phyloP scores from a whole-genome alignment of 2,888 invertebrate genomes.

The Lasius fuliginosus region DNA sequence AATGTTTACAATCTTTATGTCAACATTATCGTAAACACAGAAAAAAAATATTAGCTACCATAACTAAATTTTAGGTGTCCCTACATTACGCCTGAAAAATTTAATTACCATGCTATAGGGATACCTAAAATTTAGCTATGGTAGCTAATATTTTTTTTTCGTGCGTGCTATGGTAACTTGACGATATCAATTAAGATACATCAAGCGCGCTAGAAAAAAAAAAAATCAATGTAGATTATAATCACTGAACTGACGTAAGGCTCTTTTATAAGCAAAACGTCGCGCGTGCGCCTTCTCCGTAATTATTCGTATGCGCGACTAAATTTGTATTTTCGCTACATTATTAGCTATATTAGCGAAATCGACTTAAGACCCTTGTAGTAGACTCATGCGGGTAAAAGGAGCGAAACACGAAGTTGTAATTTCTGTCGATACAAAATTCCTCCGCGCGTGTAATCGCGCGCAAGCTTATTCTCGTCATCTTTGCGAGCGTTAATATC shows the following conservation, averaged over 20 bases:
- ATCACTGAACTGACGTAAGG: not conserved
- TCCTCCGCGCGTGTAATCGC: constrained; percentile 24
- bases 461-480: constrained; percentile 27
- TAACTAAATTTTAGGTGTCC: no score
- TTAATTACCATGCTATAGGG: no score
- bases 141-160: no score
- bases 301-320: not conserved
- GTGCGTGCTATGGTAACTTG: not conserved
- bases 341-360: not conserved
- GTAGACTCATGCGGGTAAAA: not conserved
- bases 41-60: no score
- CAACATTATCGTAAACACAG: not conserved
- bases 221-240: not conserved
- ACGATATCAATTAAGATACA: not conserved
- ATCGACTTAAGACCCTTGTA: not conserved
- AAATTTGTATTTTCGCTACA: not conserved
- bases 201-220: not conserved
- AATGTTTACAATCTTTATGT: not conserved
- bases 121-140: no score
- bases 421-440: constrained; percentile 22
- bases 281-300: not conserved
- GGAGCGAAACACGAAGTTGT: constrained; percentile 13
- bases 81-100: no score
- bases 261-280: not conserved
- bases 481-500: constrained; percentile 28